A percentile compares a stretch with the other conserved stretches of the same genome.
Conservation (phyloP, 2,888 invertebrate genomes). For the Drosophila meridiana region DNA sequence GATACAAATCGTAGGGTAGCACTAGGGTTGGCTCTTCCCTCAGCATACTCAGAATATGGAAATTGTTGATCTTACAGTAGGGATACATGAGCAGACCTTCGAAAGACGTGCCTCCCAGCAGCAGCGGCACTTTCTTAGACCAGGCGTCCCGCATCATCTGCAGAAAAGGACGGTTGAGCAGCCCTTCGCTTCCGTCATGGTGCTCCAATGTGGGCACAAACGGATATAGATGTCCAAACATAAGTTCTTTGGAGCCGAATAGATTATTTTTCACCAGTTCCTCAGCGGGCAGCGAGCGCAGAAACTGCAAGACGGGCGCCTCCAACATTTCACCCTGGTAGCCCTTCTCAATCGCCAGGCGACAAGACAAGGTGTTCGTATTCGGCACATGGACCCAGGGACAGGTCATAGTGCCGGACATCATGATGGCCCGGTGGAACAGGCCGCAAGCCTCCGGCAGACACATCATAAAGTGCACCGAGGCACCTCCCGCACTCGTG, state of each 20-base stretch:
- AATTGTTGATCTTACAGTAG: slow-evolving; percentile 48
- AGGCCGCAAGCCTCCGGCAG: slow-evolving; percentile 85
- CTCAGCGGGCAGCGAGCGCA: slow-evolving; percentile 66
- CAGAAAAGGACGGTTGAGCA: slow-evolving; percentile 62
- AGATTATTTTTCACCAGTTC: slow-evolving; percentile 78
- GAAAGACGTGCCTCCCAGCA: slow-evolving; percentile 82
- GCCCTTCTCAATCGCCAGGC: slow-evolving; percentile 78
- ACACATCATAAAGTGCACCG: slow-evolving; percentile 85
- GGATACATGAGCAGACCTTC: slow-evolving; percentile 81
- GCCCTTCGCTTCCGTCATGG: not conserved
- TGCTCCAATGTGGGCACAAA: slow-evolving; percentile 81
- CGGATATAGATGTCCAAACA: slow-evolving; percentile 68
- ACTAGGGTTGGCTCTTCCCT: slow-evolving; percentile 55
- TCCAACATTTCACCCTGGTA: slow-evolving; percentile 79
- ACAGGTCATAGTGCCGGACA: slow-evolving; percentile 80
- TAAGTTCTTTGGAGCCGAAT: slow-evolving; percentile 66
- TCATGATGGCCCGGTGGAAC: slow-evolving; percentile 82
- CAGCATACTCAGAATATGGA: slow-evolving; percentile 46
- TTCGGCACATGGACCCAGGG: slow-evolving; percentile 76
- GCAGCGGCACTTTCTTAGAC: slow-evolving; percentile 80
- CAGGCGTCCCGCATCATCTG: slow-evolving; percentile 77
- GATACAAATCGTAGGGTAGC: slow-evolving; percentile 75
- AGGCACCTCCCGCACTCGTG: slow-evolving; percentile 86
- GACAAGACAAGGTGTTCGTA: slow-evolving; percentile 57
- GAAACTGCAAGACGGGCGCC: slow-evolving; percentile 74